Evolutionary conservation across 2,888 invertebrate species (phyloP).

Genomic region (Macroteleia sp.): DNA sequence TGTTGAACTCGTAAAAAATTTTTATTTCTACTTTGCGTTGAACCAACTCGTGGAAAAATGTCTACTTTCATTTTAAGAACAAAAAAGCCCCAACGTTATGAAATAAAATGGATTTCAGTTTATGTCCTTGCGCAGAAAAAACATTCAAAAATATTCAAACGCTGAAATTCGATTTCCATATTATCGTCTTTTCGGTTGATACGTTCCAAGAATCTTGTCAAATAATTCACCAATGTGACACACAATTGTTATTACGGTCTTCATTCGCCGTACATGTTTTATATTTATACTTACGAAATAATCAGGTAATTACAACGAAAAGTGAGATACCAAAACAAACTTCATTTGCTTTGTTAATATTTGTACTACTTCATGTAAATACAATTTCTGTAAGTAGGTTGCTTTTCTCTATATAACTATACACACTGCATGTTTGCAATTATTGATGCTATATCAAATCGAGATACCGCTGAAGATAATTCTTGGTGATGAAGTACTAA

Average conservation of each 20-base stretch:
- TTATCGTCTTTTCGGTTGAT: neutral
- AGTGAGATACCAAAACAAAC: too few species aligned
- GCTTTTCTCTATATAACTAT: conserved; percentile 15
- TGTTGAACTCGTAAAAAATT: conserved; percentile 12
- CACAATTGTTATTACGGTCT: neutral
- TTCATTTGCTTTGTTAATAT: conserved; percentile 16
- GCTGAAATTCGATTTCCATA: neutral
- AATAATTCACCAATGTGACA: neutral
- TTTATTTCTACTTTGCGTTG: conserved; percentile 2
- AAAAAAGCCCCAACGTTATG: conserved; percentile 3
- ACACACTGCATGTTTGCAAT: conserved; percentile 28
- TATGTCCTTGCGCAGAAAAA: neutral
- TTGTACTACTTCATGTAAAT: conserved; percentile 3
- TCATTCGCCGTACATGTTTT: too few species aligned
- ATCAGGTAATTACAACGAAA: conserved; percentile 5
- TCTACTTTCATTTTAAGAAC: conserved; percentile 18
- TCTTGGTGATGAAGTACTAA: conserved; percentile 31
- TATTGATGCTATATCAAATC: conserved; percentile 43
- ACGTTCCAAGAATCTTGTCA: neutral
- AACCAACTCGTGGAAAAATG: neutral
- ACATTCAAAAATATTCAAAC: neutral
- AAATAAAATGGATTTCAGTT: neutral
- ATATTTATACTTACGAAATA: neutral
- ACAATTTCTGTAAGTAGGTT: conserved; percentile 38
- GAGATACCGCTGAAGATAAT: conserved; percentile 34